Base-by-base conservation (phyloP, 2,797 vertebrate genomes). In the Glyptemys insculpta region DNA sequence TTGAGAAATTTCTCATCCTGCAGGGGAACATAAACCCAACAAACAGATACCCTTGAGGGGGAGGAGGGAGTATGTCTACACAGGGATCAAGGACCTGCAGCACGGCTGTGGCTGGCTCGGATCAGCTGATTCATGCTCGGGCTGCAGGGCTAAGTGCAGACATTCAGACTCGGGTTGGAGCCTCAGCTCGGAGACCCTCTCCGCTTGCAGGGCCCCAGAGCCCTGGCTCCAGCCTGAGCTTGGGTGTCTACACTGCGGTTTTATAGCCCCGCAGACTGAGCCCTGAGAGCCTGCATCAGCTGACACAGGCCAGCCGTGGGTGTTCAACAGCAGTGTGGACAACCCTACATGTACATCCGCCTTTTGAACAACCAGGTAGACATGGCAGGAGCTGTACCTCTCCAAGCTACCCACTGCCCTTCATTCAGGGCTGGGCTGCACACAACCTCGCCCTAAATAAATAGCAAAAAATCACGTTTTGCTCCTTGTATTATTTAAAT, bases 1-100 rank as follows among this genome's bases (percentile, higher is more conserved):
- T 93, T 92, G 95, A 93, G 72, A 95, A 95, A 94, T 95, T 92
- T 96, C 81, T 96, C 56, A 94, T 56, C 82, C 96, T 65, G 74
- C 47, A 50, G 56, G 92, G 89, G 85, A 92, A 89, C 47, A 50
- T 49, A 85, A 94, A 92, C 94, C 29, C 88, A 85, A 79, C 82
- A 89, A 90, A 84, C 47, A 94, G 92, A 44, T 44, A 44, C 44
- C 44, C 44, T 8, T 44, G 44, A 7, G 2, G 44, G 44, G 44
- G 44, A 44, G 2, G 8, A 6, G 44, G 44, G 44, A 44, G 44
- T 44, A 44, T 44, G 68, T 72, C 68, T 72, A 72, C 19, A 72
- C 19, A 11, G 10, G 68, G 37, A 72, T 23, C 25, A 72, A 72
- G n/a, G 5, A 72, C 41, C 29, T 7, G 31, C 14, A 14, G 14